Conservation (phyloP, 2,113 vertebrate species). For the Syngnathus typhle region DNA sequence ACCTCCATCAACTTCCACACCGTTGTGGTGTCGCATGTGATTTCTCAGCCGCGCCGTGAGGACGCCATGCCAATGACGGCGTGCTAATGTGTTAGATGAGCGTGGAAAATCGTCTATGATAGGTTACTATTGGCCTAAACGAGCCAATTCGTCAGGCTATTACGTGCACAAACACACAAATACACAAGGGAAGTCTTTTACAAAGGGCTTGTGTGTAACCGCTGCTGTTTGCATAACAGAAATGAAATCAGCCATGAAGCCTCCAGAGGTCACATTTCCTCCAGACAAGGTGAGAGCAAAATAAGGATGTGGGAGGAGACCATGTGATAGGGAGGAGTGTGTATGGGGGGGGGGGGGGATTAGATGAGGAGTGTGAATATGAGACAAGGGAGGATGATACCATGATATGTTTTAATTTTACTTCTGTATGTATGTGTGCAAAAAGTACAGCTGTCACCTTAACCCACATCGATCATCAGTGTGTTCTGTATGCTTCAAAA, state of each 20-base stretch:
- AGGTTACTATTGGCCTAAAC: constrained; percentile 49
- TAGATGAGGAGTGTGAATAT: constrained; percentile 23
- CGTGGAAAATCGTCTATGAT: constrained; percentile 42
- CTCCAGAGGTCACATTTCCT: constrained; percentile 45
- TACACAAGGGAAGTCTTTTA: constrained; percentile 24
- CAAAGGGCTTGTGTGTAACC: constrained; percentile 24
- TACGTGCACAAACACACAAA: constrained; percentile 18
- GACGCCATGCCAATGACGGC: constrained; percentile 32
- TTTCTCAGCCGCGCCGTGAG: constrained; percentile 27
- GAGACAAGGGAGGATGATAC: constrained; percentile 1
- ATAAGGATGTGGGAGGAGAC: neutral
- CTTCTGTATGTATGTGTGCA: neutral
- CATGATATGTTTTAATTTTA: constrained; percentile 17
- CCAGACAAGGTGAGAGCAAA: constrained; percentile 19
- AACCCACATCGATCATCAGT: neutral
- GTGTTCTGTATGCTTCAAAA: neutral
- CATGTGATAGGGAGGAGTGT: neutral
- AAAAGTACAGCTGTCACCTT: neutral
- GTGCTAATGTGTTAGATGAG: constrained; percentile 34
- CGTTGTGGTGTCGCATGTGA: constrained; percentile 18
- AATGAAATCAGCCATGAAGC: constrained; percentile 58
- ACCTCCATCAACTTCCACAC: neutral
- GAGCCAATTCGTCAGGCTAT: constrained; percentile 48
- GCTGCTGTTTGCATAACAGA: constrained; percentile 49
- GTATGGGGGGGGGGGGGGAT: neutral